Conservation (phyloP, 2,797 vertebrate genomes). For the Neoniphon sammara region DNA sequence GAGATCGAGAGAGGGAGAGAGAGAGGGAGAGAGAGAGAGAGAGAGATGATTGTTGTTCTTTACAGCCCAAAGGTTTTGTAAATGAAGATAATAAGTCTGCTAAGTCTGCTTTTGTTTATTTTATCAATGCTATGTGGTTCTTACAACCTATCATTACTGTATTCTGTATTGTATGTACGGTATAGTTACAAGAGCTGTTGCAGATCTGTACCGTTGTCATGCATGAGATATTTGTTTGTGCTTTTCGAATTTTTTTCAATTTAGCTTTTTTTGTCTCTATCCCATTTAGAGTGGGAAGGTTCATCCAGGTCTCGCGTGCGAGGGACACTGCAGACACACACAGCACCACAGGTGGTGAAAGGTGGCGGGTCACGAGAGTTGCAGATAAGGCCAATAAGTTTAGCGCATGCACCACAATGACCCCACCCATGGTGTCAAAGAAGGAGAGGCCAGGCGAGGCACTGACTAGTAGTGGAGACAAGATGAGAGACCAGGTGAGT, state of each 20-base stretch:
- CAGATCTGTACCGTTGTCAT: neutral
- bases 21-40: neutral
- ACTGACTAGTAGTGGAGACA: conserved; percentile 56
- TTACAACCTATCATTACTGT: too few species aligned
- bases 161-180: too few species aligned
- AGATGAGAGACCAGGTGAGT: conserved; percentile 72
- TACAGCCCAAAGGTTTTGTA: neutral
- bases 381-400: conserved; percentile 44
- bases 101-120: neutral
- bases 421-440: conserved; percentile 37
- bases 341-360: conserved; percentile 50
- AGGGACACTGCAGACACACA: conserved; percentile 54
- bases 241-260: neutral
- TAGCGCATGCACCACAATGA: conserved; percentile 76
- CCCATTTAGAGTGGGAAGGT: conserved; percentile 41
- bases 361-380: conserved; percentile 4
- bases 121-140: neutral
- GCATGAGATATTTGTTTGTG: neutral
- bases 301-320: conserved; percentile 61
- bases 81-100: neutral
- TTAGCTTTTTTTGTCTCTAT: neutral
- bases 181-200: too few species aligned
- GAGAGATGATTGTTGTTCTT: neutral
- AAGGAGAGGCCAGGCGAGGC: conserved; percentile 41
- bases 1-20: neutral